phyloP scores from a whole-genome alignment of 2,113 vertebrate species.

The Zapus hudsonius region DNA sequence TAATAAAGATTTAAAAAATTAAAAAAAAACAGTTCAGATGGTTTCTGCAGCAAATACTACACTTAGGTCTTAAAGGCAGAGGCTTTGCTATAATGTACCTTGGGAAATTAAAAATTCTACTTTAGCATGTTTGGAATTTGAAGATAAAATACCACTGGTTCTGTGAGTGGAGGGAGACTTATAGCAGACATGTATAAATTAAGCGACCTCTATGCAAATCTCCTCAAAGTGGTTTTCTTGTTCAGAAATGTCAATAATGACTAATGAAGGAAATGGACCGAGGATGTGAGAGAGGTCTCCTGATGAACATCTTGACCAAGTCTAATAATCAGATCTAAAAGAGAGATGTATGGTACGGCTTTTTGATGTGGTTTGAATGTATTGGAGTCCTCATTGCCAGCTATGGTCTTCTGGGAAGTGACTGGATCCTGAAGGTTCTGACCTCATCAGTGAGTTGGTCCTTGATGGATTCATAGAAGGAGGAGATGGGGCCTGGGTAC shows the following conservation, averaged over 20 bases:
- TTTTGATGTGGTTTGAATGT: too few relatives aligned
- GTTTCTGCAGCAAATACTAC: conserved; percentile 35
- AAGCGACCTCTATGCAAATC: conserved; percentile 53
- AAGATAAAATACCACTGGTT: conserved; percentile 70
- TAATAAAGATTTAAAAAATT: too few relatives aligned
- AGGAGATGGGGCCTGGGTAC: neutral
- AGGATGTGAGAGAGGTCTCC: neutral
- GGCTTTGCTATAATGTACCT: conserved; percentile 38
- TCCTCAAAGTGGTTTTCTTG: conserved; percentile 40
- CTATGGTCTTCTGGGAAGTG: neutral
- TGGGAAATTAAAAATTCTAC: conserved; percentile 61
- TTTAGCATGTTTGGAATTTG: conserved; percentile 57
- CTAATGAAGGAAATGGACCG: neutral
- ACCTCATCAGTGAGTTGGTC: neutral
- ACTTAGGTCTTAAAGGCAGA: conserved; percentile 52
- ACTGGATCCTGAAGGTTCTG: neutral
- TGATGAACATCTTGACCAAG: neutral
- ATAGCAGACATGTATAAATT: conserved; percentile 63
- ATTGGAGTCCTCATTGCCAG: neutral
- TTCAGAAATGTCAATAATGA: conserved; percentile 35
- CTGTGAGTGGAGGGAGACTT: conserved; percentile 51
- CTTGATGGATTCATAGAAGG: neutral
- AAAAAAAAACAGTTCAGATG: conserved; percentile 39
- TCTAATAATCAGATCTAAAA: too few relatives aligned
- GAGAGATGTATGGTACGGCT: too few relatives aligned